phyloP scores from a whole-genome alignment of 2,797 vertebrate species.

The Microcaecilia unicolor region DNA sequence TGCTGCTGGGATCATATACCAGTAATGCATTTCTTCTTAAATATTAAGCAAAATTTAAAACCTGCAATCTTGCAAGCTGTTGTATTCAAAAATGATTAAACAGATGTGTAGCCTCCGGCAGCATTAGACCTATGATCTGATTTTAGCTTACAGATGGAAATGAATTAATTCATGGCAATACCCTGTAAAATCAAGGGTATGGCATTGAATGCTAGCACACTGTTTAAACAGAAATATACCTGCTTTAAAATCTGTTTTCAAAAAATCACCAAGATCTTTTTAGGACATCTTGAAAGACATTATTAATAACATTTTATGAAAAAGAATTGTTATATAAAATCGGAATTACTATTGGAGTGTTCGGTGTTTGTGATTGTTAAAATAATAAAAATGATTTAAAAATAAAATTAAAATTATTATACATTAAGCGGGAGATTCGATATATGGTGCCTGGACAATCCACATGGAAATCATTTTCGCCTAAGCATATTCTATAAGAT shows the following conservation, averaged over 20 bases:
- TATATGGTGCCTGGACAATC: too few species aligned
- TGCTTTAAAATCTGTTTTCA: constrained; percentile 40
- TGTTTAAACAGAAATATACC: constrained; percentile 33
- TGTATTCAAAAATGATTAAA: constrained; percentile 49
- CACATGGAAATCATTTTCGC: too few species aligned
- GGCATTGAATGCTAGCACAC: constrained; percentile 25
- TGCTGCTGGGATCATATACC: too few species aligned
- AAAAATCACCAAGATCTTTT: constrained; percentile 26
- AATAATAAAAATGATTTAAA: too few species aligned
- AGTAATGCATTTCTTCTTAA: constrained; percentile 30
- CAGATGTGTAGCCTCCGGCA: constrained; percentile 55
- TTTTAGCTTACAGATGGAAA: constrained; percentile 55
- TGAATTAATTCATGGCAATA: constrained; percentile 49
- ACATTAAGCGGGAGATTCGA: too few species aligned
- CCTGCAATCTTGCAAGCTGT: constrained; percentile 46
- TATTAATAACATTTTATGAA: background rate
- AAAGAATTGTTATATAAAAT: too few species aligned
- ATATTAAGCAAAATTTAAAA: constrained; percentile 42
- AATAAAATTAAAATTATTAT: too few species aligned
- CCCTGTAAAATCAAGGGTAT: constrained; percentile 45
- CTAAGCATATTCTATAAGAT: too few species aligned
- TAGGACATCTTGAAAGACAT: constrained; percentile 32
- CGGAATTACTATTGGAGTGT: too few species aligned
- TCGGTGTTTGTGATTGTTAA: too few species aligned
- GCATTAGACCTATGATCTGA: constrained; percentile 55